Evolutionary conservation across 1,140 invertebrate species (phyloP), one percentile per base, ranked within the genome.

Genomic region (Ceratosolen solmsi): DNA sequence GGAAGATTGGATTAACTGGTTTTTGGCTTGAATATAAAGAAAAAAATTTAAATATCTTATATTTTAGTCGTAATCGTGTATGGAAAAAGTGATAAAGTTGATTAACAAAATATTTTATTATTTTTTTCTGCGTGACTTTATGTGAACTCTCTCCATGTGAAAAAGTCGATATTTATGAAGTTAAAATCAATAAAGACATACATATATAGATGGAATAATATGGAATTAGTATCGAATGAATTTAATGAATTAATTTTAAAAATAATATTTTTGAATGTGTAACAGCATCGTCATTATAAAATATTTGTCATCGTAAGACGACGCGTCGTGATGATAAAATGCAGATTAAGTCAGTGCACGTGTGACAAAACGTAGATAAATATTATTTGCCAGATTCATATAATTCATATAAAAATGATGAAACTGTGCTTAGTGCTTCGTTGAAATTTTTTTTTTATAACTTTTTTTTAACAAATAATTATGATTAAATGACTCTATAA

Each of bases 301-400:
- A 4, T 30, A 54, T 54, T 60, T n/a, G 58, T 60, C 58, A 36
- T 65, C 33, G 5, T 20, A 20, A 68, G 27, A 33, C 38, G 33
- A 68, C 33, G 63, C 22, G 33, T 68, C 22, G 33, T 20, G 13
- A 38, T 68, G 63, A 68, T 38, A 68, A 68, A 36, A 68, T 68
- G 20, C 33, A 63, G 33, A 68, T 68, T 68, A 33, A n/a, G 33
- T 38, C 0, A 38, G 20, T 17, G 38, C 17, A 68, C 63, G 20
- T 68, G 63, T 68, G 22, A 68, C 60, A n/a, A 68, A 38, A 63
- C 30, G 60, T 63, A 27, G n/a, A 63, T 25, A 63, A 63, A 63
- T 0, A 63, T 63, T 63, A 33, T 36, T 11, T 33, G 2, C 33
- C 13, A 1, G 13, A 17, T 33, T 33, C 15, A 63, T 33, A n/a